Evolutionary conservation across 2,888 invertebrate species (phyloP), one percentile per base, ranked within the genome.

Genomic region (Anoncus sp.): DNA sequence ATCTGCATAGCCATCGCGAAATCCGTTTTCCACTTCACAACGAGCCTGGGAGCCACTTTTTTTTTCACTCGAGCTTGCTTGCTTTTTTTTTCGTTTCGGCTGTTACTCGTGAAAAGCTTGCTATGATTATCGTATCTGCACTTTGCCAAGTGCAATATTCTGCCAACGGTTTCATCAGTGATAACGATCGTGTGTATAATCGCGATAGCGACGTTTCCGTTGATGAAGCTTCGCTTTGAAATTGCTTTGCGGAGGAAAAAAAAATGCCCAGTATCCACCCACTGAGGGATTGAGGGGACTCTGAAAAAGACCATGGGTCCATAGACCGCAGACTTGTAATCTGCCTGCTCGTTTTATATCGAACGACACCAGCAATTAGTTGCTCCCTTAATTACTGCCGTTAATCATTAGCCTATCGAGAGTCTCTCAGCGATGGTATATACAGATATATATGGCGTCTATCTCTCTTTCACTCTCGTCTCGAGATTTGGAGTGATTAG

Each of bases 1-100:
- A 72, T 67, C 76, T 35, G 55, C 24, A n/a, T n/a, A 43, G 40
- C 45, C 45, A 71, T 76, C 75, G 66, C 38, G 38, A 66, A 67
- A 55, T 66, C 47, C 60, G 55, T 72, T 62, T 76, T 62, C 62
- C 67, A 45, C 62, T 55, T 51, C 16, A 43, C 51, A 12, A 59
- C 20, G 18, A 31, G 45, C 12, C 43, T 38, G 59, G 14, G 60
- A 74, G 59, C 53, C 67, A 60, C 67, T 67, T 62, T 20, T 16
- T 62, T 27, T 47, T 35, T 18, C 14, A 55, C 60, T 6, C 20
- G 20, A 43, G 66, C 60, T 67, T 45, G 24, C n/a, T n/a, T n/a
- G n/a, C n/a, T n/a, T n/a, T n/a, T n/a, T 27, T 65, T 31, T 47
- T 40, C 27, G n/a, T 27, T n/a, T 38, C 35, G 16, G 35, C 49